Evolutionary conservation across 2,797 vertebrate genomes (phyloP), one percentile per base, ranked within the genome.

Genomic region (Pangasius mekongensis): DNA sequence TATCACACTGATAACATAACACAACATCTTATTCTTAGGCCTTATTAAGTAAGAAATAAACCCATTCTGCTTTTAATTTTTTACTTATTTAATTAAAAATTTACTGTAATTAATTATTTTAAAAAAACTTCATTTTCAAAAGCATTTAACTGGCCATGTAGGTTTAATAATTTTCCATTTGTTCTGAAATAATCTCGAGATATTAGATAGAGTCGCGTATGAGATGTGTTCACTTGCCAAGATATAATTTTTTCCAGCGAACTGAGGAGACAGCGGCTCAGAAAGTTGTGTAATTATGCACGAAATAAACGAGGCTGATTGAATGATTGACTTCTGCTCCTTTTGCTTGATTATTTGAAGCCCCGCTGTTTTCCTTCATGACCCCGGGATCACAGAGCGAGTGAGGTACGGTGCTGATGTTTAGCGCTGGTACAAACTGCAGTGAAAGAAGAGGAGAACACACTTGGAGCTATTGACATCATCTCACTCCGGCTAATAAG

Each of bases 381-480:
- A 47, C 73, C 39, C 36, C 22, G 5, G 27, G 20, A n/a, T 27
- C 69, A 16, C 16, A 8, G 43, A n/a, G 67, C 24, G n/a, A 76
- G 54, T 10, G 54, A 81, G 10, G 20, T 20, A 47, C 36, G 1
- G 24, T 0, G 36, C 80, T 84, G 85, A 69, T 64, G 67, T 64
- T 83, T 47, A n/a, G 80, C 10, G 8, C 22, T 43, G 39, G 24
- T 47, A 64, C 58, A 83, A 64, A 64, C 18, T 49, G 62, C 47
- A 73, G 73, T 76, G 71, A 83, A 83, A 78, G 86, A 84, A 87
- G 66, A 60, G 27, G 18, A 83, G 82, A 58, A 56, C 74, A 71
- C 87, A 33, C 62, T 67, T 36, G 27, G 86, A 89, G 85, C 84
- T 89, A 91, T 83, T 85, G 86, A 91, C 90, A 88, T 78, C 77